Evolutionary conservation across 2,797 vertebrate genomes (phyloP), one percentile per base, ranked within the genome.

Genomic region (Manis pentadactyla): DNA sequence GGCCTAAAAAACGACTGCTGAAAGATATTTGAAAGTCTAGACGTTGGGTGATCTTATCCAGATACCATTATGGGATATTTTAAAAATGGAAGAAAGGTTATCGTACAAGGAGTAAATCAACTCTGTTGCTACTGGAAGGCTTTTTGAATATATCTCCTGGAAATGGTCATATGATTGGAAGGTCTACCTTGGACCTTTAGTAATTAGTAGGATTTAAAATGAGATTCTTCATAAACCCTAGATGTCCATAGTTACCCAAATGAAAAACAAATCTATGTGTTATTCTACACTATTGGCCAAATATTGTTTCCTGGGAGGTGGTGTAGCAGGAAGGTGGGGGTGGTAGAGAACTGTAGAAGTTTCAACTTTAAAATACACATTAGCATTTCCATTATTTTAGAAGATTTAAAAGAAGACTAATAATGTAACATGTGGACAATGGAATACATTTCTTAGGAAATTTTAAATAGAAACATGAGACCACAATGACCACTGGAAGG

Each of bases 281-380:
- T 75, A 37, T 21, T 74, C 12, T 82, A 23, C 4, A 87, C 49
- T 68, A 63, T 15, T 37, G 34, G 27, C 31, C n/a, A 81, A 81
- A 79, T 78, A 71, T 85, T 81, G 87, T 39, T 55, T 46, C 86
- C 86, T 92, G 23, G 31, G 37, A n/a, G 0, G 10, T 66, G 27
- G 42, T 15, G 7, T 64, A 1, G 13, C 23, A 57, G 6, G 8
- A 59, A 61, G 13, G 14, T 64, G 14, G 2, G 21, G 9, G 25
- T 81, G 21, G 17, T 82, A 7, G 42, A 55, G 51, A 79, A 71
- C 31, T 51, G 7, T 42, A 77, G 69, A 74, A 87, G 13, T 53
- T 51, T 73, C 88, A 25, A 73, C 49, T 90, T 97, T 78, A 93
- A 93, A 90, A 79, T 78, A 81, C 25, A 46, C 81, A 27, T 55